A percentile compares a stretch with the other conserved stretches of the same genome.
Evolutionary conservation across 1,140 invertebrate species (phyloP).

Genomic region (Drosophila tani): DNA sequence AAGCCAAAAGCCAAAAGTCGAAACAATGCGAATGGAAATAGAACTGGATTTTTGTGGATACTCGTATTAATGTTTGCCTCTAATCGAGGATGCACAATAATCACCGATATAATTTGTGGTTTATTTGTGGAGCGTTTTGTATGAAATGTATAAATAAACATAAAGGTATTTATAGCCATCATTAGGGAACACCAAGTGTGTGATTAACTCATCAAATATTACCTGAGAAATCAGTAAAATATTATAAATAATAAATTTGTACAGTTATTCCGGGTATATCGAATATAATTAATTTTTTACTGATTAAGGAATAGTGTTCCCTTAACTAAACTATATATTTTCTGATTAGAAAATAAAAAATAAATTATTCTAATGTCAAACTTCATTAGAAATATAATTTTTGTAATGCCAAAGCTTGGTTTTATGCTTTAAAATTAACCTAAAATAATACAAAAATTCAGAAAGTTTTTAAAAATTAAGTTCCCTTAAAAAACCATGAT

Average conservation of each 20-base stretch:
- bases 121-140: neutral
- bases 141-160: neutral
- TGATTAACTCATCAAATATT: neutral
- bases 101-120: neutral
- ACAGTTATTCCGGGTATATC: neutral
- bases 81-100: slow-evolving; percentile 16
- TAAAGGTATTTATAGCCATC: neutral
- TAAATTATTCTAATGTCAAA: neutral
- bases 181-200: no score
- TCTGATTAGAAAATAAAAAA: no score
- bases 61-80: slow-evolving; percentile 16
- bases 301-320: neutral
- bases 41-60: slow-evolving; percentile 5
- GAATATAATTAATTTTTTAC: neutral
- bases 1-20: slow-evolving; percentile 41
- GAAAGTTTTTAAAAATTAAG: neutral
- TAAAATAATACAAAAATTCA: rapidly evolving
- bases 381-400: neutral
- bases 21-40: slow-evolving; percentile 35
- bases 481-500: neutral
- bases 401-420: neutral
- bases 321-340: neutral
- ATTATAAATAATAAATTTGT: no score
- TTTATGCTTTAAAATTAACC: neutral
- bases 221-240: neutral